Evolutionary conservation across 2,888 invertebrate species (phyloP).

Genomic region (Archaeoteleia sp.): DNA sequence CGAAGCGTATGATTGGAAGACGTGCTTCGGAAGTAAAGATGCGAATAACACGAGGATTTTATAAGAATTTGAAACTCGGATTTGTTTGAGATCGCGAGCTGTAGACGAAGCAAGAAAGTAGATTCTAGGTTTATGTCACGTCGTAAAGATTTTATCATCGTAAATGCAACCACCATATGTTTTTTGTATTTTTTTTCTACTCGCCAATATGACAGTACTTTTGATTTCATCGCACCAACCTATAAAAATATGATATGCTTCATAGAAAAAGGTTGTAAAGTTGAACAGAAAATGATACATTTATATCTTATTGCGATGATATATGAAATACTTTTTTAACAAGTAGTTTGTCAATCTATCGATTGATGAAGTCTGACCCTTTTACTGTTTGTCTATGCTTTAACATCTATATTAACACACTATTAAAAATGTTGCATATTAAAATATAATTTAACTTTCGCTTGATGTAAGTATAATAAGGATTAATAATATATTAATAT

Average conservation of each 20-base stretch:
- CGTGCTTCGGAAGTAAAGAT: slow-evolving; percentile 7
- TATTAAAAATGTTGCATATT: no score
- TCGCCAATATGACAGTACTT: slow-evolving; percentile 23
- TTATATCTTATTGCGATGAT: slow-evolving; percentile 1
- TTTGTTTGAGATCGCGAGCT: slow-evolving; percentile 10
- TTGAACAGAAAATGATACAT: slow-evolving; percentile 5
- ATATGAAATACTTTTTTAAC: no score
- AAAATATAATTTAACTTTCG: no score
- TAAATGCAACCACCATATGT: slow-evolving; percentile 48
- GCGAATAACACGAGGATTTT: slow-evolving; percentile 21
- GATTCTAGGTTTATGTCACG: slow-evolving; percentile 52
- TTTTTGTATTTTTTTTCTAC: slow-evolving; percentile 24
- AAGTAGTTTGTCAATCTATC: no score
- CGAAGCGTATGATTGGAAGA: not conserved
- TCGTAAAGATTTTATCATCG: slow-evolving; percentile 63
- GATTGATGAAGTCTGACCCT: no score
- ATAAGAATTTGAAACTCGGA: slow-evolving; percentile 17
- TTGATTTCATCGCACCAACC: slow-evolving; percentile 12
- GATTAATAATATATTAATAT: no score
- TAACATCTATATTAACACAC: no score
- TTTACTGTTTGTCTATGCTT: no score
- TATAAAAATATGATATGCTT: slow-evolving; percentile 17
- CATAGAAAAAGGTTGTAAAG: not conserved
- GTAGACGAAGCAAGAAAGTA: slow-evolving; percentile 24
- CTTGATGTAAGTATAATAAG: no score